These are phyloP conservation scores for Agapetus fuscipes DNA, from an alignment of 2,888 invertebrate species.

Conservation along the genomic window DNA sequence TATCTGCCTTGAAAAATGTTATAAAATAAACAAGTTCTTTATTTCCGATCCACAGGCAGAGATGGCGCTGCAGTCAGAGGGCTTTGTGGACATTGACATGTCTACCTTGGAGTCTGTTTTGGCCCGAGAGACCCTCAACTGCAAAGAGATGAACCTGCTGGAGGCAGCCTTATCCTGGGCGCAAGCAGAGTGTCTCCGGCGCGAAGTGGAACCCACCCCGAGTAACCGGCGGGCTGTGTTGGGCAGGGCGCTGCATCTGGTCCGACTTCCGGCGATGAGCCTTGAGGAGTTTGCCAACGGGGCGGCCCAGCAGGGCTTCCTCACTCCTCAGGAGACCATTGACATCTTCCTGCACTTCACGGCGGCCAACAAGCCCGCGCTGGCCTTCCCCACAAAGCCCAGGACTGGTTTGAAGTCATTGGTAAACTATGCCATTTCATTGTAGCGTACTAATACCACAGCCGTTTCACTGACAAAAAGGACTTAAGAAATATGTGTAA, in stretches of 20 bases:
- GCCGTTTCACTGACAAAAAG: too few relatives aligned
- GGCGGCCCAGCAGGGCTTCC: constrained; percentile 85
- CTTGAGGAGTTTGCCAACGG: constrained; percentile 87
- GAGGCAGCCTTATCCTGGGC: constrained; percentile 93
- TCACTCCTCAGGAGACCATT: constrained; percentile 88
- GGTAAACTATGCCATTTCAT: constrained; percentile 38
- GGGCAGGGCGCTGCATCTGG: constrained; percentile 72
- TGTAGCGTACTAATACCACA: too few relatives aligned
- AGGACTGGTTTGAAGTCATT: constrained; percentile 84
- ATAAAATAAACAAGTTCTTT: too few relatives aligned
- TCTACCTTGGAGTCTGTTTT: constrained; percentile 87
- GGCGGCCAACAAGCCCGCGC: constrained; percentile 73
- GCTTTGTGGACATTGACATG: constrained; percentile 92
- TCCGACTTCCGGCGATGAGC: constrained; percentile 90
- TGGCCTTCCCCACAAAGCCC: constrained; percentile 74
- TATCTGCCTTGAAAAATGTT: too few relatives aligned
- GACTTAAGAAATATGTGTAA: too few relatives aligned
- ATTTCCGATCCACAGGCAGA: constrained; percentile 76
- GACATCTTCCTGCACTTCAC: constrained; percentile 94
- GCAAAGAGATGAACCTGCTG: constrained; percentile 84
- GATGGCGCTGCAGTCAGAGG: constrained; percentile 91
- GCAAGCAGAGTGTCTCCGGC: constrained; percentile 75
- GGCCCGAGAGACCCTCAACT: constrained; percentile 87
- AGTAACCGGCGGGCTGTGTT: constrained; percentile 69
- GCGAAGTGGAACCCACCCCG: constrained; percentile 72